Conservation (phyloP, 1,140 invertebrate species). For the Lucilia cuprina region DNA sequence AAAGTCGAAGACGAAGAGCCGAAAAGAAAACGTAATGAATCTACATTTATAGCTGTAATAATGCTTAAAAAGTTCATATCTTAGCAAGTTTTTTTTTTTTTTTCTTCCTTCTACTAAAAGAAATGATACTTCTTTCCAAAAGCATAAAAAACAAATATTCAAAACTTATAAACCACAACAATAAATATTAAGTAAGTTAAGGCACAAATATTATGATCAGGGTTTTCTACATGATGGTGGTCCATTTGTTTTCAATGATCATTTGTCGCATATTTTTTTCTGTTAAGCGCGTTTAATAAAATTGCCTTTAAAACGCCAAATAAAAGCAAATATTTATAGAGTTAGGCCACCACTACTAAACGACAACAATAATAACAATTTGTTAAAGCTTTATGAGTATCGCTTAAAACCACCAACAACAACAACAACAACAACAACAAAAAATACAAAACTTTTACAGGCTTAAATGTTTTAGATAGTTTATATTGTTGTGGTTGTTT, state of each 20-base stretch:
- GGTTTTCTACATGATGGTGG: slow-evolving; percentile 23
- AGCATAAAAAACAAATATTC: background rate
- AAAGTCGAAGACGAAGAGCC: background rate
- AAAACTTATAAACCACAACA: background rate
- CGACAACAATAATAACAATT: slow-evolving; percentile 26
- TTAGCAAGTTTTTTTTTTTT: background rate
- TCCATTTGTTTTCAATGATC: slow-evolving; percentile 32
- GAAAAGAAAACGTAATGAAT: background rate
- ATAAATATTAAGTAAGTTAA: too few relatives aligned
- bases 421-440: background rate
- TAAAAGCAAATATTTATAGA: background rate
- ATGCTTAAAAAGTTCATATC: background rate
- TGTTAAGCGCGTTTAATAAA: slow-evolving; percentile 32
- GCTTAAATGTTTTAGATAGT: slow-evolving; percentile 7
- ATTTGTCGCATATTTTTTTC: slow-evolving; percentile 28
- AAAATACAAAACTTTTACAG: slow-evolving; percentile 7
- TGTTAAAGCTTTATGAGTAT: slow-evolving; percentile 24
- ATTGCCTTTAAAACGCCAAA: slow-evolving; percentile 19
- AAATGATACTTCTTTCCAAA: background rate
- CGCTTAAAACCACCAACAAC: background rate
- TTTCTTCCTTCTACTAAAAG: background rate
- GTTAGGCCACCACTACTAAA: background rate
- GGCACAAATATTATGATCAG: background rate
- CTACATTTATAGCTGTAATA: slow-evolving; percentile 16
- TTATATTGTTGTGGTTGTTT: background rate